Percentiles rank a stretch among this genome's conserved stretches.
Evolutionary conservation across 2,797 vertebrate genomes (phyloP).

Genomic region (Tenualosa thibaudeaui): DNA sequence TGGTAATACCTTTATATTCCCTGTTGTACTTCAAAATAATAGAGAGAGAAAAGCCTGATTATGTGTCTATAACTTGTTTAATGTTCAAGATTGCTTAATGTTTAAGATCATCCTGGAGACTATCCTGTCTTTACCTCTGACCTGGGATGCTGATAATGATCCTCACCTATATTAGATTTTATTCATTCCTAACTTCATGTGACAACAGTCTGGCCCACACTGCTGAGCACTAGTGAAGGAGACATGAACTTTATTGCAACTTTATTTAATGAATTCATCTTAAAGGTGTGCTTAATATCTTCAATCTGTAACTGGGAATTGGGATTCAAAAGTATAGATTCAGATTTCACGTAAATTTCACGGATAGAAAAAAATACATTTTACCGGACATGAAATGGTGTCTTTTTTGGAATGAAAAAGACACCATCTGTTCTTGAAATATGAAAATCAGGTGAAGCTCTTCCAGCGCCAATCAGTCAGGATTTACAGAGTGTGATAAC

Average conservation of each 20-base stretch:
- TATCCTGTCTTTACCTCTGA: not conserved
- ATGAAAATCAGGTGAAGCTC: not conserved
- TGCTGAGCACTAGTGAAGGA: not conserved
- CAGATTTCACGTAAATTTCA: not conserved
- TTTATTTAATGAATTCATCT: not conserved
- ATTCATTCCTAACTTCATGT: not conserved
- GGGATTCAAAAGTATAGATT: not conserved
- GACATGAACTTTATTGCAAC: not conserved
- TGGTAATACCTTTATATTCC: not conserved
- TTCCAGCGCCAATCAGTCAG: not conserved
- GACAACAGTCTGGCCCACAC: not conserved
- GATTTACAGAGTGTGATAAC: not conserved
- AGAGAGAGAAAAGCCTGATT: not conserved
- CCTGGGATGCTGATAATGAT: not conserved
- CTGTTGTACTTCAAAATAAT: not conserved
- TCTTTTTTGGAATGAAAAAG: not conserved
- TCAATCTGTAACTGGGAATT: not conserved
- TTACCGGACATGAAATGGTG: not conserved
- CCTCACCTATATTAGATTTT: not conserved
- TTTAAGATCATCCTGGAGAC: no score
- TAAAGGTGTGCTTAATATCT: not conserved
- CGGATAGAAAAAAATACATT: not conserved
- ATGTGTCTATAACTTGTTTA: not conserved
- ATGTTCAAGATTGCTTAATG: no score
- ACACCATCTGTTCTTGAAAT: not conserved